These are phyloP conservation scores for Diorhabda sublineata DNA, from an alignment of 1,140 invertebrate genomes.

Conservation along the genomic window DNA sequence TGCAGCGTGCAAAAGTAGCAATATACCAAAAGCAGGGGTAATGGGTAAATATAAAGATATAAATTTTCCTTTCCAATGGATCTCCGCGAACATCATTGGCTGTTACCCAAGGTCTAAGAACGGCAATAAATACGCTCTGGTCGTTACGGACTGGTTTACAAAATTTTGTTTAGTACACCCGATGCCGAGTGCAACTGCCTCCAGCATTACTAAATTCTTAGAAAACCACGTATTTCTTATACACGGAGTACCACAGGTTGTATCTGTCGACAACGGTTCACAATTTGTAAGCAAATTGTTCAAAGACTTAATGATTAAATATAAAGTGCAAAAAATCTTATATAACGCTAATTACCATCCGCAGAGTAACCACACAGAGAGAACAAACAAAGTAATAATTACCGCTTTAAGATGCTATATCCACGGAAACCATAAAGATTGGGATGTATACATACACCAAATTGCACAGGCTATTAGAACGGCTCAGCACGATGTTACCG, in stretches of 20 bases:
- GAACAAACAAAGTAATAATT: conserved; percentile 23
- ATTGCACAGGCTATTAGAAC: conserved; percentile 19
- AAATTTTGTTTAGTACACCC: conserved; percentile 26
- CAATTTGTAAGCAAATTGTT: conserved; percentile 16
- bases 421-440: conserved; percentile 17
- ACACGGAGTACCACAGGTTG: conserved; percentile 24
- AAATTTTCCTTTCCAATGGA: conserved; percentile 26
- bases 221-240: conserved; percentile 27
- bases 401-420: conserved; percentile 25
- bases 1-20: conserved; percentile 6
- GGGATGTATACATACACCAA: conserved; percentile 20
- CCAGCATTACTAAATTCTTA: conserved; percentile 23
- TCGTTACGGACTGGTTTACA: conserved; percentile 24
- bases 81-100: conserved; percentile 20
- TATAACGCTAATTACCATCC: conserved; percentile 21
- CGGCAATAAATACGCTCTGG: conserved; percentile 20
- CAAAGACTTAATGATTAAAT: conserved; percentile 18
- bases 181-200: conserved; percentile 17
- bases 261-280: conserved; percentile 16
- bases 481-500: conserved; percentile 21
- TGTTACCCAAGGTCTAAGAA: conserved; percentile 28
- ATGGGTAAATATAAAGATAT: conserved; percentile 28
- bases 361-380: conserved; percentile 22
- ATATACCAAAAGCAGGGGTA: conserved; percentile 10
- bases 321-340: conserved; percentile 20